Percentiles rank a stretch among this genome's conserved stretches.
phyloP scores from a whole-genome alignment of 2,113 vertebrate species.

The Stegastes partitus region DNA sequence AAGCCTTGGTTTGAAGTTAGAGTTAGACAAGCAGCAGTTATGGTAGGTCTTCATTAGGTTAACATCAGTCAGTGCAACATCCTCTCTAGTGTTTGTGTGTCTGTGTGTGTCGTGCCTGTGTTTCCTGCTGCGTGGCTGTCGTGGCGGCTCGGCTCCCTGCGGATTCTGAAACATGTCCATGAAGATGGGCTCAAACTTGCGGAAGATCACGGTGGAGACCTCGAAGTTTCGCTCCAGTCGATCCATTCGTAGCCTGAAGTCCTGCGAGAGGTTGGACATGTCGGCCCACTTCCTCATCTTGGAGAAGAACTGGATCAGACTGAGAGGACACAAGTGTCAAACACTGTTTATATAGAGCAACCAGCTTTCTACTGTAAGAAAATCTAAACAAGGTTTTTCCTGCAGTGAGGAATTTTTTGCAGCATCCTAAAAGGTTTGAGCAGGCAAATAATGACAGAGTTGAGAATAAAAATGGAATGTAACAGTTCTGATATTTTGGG shows the following conservation, averaged over 20 bases:
- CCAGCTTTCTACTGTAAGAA: no score
- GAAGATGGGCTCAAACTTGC: slow-evolving; percentile 98
- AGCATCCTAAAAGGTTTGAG: no score
- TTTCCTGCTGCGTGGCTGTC: slow-evolving; percentile 92
- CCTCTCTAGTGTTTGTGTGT: not conserved
- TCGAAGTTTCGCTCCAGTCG: slow-evolving; percentile 97
- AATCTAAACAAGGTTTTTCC: no score
- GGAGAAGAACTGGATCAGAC: slow-evolving; percentile 98
- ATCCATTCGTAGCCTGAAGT: slow-evolving; percentile 92
- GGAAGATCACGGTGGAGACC: slow-evolving; percentile 97
- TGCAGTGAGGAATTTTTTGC: no score
- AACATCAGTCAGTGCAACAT: no score
- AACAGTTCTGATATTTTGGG: no score
- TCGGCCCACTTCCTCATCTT: slow-evolving; percentile 99
- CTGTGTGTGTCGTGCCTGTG: slow-evolving; percentile 84
- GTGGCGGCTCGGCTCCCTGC: slow-evolving; percentile 87
- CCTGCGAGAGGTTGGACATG: slow-evolving; percentile 93
- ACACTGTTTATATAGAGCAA: not conserved
- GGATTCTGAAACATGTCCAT: slow-evolving; percentile 95
- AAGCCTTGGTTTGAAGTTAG: no score
- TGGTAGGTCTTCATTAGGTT: no score
- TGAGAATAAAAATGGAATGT: no score
- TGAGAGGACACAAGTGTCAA: slow-evolving; percentile 51
- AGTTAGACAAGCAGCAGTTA: no score
- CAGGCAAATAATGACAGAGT: no score